These are phyloP conservation scores for Oegoconia quadripuncta DNA, from an alignment of 2,888 invertebrate species.

Conservation along the genomic window DNA sequence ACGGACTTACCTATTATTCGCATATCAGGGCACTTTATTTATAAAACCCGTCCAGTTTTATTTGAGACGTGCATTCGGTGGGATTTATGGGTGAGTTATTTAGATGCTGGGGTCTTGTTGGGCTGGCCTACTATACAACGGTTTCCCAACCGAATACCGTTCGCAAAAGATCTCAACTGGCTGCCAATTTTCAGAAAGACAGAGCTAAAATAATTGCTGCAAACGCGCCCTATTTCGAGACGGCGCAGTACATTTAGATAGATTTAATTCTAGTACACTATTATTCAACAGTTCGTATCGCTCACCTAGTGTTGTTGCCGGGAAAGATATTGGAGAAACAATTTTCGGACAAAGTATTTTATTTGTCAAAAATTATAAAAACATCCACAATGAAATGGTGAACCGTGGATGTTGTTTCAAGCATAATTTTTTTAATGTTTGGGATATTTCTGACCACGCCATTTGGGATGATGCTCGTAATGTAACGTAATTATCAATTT, in stretches of 20 bases:
- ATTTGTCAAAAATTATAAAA: no score
- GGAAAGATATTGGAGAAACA: conserved; percentile 6
- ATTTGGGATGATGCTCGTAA: no score
- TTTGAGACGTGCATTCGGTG: conserved; percentile 48
- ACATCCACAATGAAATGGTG: no score
- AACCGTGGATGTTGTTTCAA: no score
- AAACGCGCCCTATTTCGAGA: conserved; percentile 76
- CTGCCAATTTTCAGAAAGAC: conserved; percentile 80
- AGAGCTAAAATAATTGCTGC: conserved; percentile 77
- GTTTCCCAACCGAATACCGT: conserved; percentile 77
- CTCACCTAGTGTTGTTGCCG: conserved; percentile 29
- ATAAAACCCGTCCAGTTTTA: conserved; percentile 59
- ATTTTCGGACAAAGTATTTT: no score
- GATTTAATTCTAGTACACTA: conserved; percentile 69
- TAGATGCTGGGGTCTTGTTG: conserved; percentile 43
- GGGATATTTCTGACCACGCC: no score
- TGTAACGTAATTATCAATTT: no score
- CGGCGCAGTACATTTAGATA: conserved; percentile 63
- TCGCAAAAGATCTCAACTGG: conserved; percentile 71
- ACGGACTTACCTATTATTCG: conserved; percentile 71
- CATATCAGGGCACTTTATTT: conserved; percentile 73
- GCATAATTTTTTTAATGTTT: no score
- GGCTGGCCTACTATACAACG: conserved; percentile 56
- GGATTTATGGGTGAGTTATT: conserved; percentile 25
- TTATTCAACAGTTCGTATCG: conserved; percentile 50